Conservation (phyloP, 1,140 invertebrate genomes). For the Lasaia peninsularis region DNA sequence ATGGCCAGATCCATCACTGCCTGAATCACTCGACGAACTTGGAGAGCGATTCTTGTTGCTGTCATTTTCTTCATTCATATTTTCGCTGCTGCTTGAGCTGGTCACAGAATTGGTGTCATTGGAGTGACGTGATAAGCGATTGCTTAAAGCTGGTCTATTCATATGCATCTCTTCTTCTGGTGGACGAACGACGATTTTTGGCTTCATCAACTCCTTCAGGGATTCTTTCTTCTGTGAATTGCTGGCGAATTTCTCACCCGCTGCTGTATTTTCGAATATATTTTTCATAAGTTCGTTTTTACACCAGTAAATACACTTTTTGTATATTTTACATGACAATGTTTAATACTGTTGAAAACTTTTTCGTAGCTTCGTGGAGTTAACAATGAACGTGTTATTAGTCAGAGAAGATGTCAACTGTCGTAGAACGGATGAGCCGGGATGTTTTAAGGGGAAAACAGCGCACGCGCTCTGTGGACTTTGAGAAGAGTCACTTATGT, state of each 20-base stretch:
- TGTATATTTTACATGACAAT: background rate
- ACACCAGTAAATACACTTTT: slow-evolving; percentile 24
- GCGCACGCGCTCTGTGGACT: background rate
- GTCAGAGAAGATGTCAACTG: background rate
- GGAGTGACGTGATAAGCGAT: slow-evolving; percentile 75
- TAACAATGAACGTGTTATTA: background rate
- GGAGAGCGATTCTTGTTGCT: slow-evolving; percentile 64
- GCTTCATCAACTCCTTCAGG: slow-evolving; percentile 48
- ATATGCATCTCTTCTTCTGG: slow-evolving; percentile 59
- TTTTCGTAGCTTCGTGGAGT: background rate
- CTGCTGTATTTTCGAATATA: slow-evolving; percentile 52
- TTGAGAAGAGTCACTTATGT: background rate
- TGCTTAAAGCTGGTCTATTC: slow-evolving; percentile 75
- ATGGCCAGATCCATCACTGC: slow-evolving; percentile 76
- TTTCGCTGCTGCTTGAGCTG: slow-evolving; percentile 78
- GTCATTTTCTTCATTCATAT: slow-evolving; percentile 60
- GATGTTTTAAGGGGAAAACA: background rate
- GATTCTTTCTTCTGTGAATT: slow-evolving; percentile 45
- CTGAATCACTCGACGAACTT: slow-evolving; percentile 79
- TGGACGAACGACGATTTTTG: slow-evolving; percentile 71
- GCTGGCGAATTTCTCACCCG: slow-evolving; percentile 49
- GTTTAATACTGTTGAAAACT: background rate
- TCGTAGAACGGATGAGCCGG: background rate
- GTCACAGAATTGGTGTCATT: slow-evolving; percentile 78
- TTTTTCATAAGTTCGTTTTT: slow-evolving; percentile 60